These are phyloP conservation scores for Orestias chungarensis DNA, from an alignment of 2,797 vertebrate genomes.

Conservation along the genomic window DNA sequence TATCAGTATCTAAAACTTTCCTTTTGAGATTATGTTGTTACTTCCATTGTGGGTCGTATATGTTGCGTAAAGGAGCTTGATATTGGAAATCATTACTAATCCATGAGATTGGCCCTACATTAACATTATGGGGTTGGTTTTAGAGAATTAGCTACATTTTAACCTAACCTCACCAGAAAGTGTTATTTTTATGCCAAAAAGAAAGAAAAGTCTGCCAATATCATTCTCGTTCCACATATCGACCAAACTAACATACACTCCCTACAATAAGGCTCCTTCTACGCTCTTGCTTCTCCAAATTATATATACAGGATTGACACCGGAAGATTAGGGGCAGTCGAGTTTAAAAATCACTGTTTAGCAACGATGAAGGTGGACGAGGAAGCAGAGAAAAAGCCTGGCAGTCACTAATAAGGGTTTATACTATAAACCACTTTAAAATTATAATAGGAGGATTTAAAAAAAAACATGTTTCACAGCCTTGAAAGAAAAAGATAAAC, in stretches of 20 bases:
- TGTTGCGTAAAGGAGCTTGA: background rate
- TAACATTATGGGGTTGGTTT: background rate
- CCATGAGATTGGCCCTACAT: background rate
- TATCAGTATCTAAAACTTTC: background rate
- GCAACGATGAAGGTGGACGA: too few relatives aligned
- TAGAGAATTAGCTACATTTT: too few relatives aligned
- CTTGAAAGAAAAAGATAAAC: background rate
- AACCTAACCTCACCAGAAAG: too few relatives aligned
- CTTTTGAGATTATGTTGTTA: background rate
- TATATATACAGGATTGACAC: background rate
- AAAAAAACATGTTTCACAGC: background rate
- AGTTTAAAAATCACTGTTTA: background rate
- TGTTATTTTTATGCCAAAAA: background rate
- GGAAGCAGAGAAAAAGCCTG: too few relatives aligned
- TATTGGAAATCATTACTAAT: background rate
- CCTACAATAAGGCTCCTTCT: too few relatives aligned
- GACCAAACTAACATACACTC: too few relatives aligned
- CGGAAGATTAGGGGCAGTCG: background rate
- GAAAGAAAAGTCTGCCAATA: background rate
- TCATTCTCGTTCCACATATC: too few relatives aligned
- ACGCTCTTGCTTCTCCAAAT: background rate
- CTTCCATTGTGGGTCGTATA: background rate
- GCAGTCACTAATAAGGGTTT: too few relatives aligned
- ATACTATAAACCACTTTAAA: background rate
- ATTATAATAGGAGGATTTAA: background rate